phyloP scores from a whole-genome alignment of 1,140 invertebrate genomes.

The Anastrepha obliqua region DNA sequence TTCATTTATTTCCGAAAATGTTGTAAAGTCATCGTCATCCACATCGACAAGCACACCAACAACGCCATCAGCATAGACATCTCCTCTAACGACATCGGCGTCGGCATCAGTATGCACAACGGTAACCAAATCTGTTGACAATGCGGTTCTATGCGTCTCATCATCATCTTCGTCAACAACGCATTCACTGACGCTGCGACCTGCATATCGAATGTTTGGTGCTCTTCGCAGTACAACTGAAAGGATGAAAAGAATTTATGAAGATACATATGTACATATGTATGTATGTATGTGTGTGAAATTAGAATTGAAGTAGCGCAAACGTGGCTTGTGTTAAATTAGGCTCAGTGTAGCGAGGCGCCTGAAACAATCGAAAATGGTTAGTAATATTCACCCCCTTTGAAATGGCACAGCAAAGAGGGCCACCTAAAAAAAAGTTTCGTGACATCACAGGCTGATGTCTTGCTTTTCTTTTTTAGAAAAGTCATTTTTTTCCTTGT shows the following conservation, averaged over 20 bases:
- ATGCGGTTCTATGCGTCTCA: constrained; percentile 56
- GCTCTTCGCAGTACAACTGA: constrained; percentile 26
- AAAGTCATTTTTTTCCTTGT: no score
- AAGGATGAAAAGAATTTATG: constrained; percentile 20
- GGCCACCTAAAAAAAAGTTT: no score
- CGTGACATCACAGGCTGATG: no score
- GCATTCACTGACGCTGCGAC: constrained; percentile 72
- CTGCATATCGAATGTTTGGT: constrained; percentile 58
- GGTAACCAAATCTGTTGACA: constrained; percentile 51
- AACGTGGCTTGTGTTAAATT: not conserved
- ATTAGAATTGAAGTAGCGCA: not conserved
- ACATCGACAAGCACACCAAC: constrained; percentile 63
- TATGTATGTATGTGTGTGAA: not conserved
- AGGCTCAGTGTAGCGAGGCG: not conserved
- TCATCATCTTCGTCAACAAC: constrained; percentile 59
- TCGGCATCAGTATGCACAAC: constrained; percentile 57
- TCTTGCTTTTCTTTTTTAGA: no score
- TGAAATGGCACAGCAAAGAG: no score
- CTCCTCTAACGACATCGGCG: constrained; percentile 57
- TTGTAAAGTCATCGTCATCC: constrained; percentile 72
- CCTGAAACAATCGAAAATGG: no score
- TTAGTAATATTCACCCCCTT: no score
- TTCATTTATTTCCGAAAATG: constrained; percentile 73
- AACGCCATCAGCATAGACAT: constrained; percentile 65
- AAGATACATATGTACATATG: not conserved